Percentiles rank a stretch among this genome's conserved stretches.
phyloP scores from a whole-genome alignment of 2,797 vertebrate species.

The Dromococcyx pavoninus region DNA sequence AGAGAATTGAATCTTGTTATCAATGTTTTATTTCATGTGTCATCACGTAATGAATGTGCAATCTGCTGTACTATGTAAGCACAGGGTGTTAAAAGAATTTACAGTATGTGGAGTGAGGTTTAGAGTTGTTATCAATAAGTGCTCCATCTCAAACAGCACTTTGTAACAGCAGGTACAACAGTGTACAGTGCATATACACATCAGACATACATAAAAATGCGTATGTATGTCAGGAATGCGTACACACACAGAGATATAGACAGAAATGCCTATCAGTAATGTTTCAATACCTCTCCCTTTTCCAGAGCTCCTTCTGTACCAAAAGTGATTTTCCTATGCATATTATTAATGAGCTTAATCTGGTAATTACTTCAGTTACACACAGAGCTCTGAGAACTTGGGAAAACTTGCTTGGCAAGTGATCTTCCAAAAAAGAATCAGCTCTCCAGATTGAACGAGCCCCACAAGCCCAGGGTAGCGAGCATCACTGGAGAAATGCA shows the following conservation, averaged over 20 bases:
- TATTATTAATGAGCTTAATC: conserved; percentile 74
- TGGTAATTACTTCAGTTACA: conserved; percentile 72
- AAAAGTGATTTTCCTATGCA: conserved; percentile 60
- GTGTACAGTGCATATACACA: not conserved
- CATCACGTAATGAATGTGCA: not conserved
- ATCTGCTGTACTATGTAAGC: not conserved
- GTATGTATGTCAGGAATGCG: not conserved
- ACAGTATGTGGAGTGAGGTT: not conserved
- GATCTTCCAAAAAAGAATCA: not conserved
- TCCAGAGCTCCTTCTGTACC: conserved; percentile 21
- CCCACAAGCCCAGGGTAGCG: not conserved
- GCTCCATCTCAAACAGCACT: not conserved
- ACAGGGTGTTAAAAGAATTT: conserved; percentile 15
- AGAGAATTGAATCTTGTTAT: conserved; percentile 14
- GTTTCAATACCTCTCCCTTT: conserved; percentile 44
- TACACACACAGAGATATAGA: not conserved
- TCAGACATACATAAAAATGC: not conserved
- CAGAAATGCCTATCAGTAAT: not conserved
- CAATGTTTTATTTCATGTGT: not conserved
- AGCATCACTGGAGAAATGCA: not conserved
- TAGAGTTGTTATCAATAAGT: not conserved
- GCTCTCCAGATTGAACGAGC: not conserved
- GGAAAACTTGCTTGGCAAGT: conserved; percentile 66
- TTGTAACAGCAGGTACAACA: not conserved
- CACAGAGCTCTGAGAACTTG: conserved; percentile 69